Conservation (phyloP, 2,888 invertebrate genomes). For the Harmothoe impar region DNA sequence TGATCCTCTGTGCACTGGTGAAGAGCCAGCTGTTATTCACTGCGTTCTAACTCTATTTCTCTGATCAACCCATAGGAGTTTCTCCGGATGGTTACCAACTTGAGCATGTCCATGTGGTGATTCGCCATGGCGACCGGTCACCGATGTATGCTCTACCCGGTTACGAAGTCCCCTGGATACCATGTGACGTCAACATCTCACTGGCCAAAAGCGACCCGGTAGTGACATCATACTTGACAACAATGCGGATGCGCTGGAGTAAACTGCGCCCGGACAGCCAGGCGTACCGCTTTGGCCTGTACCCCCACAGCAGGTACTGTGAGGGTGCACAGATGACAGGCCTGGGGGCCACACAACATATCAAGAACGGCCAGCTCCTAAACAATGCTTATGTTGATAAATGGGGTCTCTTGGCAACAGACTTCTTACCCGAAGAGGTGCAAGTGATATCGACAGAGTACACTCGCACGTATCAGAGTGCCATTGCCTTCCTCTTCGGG, state of each 20-base stretch:
- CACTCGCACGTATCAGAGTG: conserved; percentile 94
- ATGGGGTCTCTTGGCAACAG: conserved; percentile 75
- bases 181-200: conserved; percentile 46
- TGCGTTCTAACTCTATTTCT: too few relatives aligned
- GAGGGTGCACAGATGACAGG: conserved; percentile 92
- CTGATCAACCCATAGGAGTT: not conserved
- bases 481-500: conserved; percentile 90
- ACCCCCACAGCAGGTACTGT: conserved; percentile 84
- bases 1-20: too few relatives aligned
- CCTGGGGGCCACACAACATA: conserved; percentile 91
- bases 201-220: not conserved
- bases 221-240: conserved; percentile 41
- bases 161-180: conserved; percentile 2
- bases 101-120: conserved; percentile 59
- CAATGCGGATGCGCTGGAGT: conserved; percentile 38
- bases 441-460: conserved; percentile 92
- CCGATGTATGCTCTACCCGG: conserved; percentile 62
- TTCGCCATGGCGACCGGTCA: conserved; percentile 63
- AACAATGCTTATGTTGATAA: conserved; percentile 80
- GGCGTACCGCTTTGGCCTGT: conserved; percentile 68
- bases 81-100: conserved; percentile 46
- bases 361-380: conserved; percentile 90
- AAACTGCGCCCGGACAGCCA: not conserved
- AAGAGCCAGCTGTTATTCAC: too few relatives aligned
- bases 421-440: conserved; percentile 75